phyloP scores from a whole-genome alignment of 2,888 invertebrate species.

The Lasioglossum calceatum region DNA sequence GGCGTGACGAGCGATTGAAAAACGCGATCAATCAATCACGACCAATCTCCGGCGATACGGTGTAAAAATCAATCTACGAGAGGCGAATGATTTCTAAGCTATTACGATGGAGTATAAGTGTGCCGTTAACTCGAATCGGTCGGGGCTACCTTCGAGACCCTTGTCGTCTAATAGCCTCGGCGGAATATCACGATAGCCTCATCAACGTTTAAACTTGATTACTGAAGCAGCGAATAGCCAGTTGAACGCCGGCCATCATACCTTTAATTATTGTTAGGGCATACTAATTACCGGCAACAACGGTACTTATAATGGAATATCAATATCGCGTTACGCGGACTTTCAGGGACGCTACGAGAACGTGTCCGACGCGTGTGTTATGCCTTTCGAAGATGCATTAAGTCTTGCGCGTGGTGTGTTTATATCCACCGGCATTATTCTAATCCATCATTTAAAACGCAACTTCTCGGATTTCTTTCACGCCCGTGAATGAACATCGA shows the following conservation, averaged over 20 bases:
- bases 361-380: background rate
- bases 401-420: background rate
- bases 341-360: slow-evolving; percentile 16
- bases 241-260: slow-evolving; percentile 40
- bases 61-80: background rate
- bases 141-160: slow-evolving; percentile 14
- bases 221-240: slow-evolving; percentile 45
- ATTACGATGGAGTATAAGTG: slow-evolving; percentile 15
- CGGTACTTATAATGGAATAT: slow-evolving; percentile 22
- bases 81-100: background rate
- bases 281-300: slow-evolving; percentile 46
- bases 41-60: background rate
- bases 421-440: background rate
- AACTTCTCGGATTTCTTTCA: background rate
- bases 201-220: slow-evolving; percentile 55
- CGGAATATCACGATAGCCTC: slow-evolving; percentile 44
- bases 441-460: background rate
- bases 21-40: background rate
- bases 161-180: slow-evolving; percentile 44
- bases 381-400: background rate
- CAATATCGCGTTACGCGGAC: slow-evolving; percentile 19
- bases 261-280: slow-evolving; percentile 45
- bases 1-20: background rate
- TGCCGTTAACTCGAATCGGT: slow-evolving; percentile 27
- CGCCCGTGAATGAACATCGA: background rate